These are phyloP conservation scores for Sminthurides aquaticus DNA, from an alignment of 2,888 invertebrate species.

Conservation along the genomic window DNA sequence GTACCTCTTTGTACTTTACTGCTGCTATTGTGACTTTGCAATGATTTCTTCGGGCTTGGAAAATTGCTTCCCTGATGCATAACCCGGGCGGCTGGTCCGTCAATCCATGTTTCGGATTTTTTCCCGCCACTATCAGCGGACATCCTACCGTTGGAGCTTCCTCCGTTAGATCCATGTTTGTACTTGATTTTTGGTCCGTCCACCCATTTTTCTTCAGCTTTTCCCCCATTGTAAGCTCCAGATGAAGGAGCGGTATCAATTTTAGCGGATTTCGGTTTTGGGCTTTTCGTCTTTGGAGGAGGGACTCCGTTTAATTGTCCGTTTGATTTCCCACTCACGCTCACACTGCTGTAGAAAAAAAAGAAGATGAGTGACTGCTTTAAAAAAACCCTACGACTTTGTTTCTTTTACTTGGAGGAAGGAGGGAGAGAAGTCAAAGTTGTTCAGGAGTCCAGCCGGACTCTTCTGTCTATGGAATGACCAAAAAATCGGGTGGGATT, in stretches of 20 bases:
- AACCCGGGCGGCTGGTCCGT: constrained; percentile 71
- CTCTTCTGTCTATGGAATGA: too few relatives aligned
- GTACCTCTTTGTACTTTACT: constrained; percentile 14
- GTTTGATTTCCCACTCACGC: not conserved
- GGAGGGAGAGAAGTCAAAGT: not conserved
- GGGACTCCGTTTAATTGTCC: not conserved
- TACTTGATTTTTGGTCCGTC: constrained; percentile 69
- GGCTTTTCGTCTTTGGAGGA: constrained; percentile 41
- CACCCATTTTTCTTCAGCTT: constrained; percentile 88
- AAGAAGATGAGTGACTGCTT: not conserved
- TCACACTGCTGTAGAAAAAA: not conserved
- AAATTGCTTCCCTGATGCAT: constrained; percentile 42
- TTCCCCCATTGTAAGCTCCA: constrained; percentile 43
- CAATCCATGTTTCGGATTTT: constrained; percentile 89
- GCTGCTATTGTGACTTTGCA: constrained; percentile 11
- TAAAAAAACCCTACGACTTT: not conserved
- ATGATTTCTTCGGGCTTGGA: constrained; percentile 39
- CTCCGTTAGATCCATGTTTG: constrained; percentile 21
- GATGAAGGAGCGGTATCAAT: constrained; percentile 21
- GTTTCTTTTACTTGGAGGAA: not conserved
- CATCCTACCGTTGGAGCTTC: constrained; percentile 23
- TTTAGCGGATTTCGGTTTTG: constrained; percentile 38
- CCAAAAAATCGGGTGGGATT: too few relatives aligned
- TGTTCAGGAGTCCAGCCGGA: too few relatives aligned
- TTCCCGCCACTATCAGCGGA: constrained; percentile 55